Evolutionary conservation across 30 jellyfish, hydroid and myxozoan species (phyloP), one percentile per base, ranked within the genome.

Genomic region (Aurelia aurita): DNA sequence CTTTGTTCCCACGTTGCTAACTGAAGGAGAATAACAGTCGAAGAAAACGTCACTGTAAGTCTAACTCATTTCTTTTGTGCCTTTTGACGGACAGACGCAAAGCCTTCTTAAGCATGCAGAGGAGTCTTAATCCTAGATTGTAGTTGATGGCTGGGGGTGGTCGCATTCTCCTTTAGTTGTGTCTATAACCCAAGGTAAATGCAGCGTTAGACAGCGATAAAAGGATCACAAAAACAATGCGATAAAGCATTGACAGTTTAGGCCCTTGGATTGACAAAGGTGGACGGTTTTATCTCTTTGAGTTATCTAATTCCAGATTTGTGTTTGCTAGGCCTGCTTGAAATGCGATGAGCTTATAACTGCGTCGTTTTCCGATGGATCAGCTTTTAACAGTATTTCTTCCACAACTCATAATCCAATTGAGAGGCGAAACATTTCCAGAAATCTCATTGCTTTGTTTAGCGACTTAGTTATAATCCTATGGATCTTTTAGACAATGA

Each of bases 261-360:
- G 51, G 58, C 58, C 58, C 26, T 67, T 26, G 39, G 79, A 46
- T 29, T 35, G 25, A 67, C 79, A 29, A 35, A 25, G 58, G 23
- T 19, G 39, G 46, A 51, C 79, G 79, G 39, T 67, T 67, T 67
- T 67, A 34, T 34, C 79, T 67, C 39, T 67, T 67, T 67, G 16
- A 67, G 21, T 51, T 46, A 29, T 45, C 57, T 67, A 67, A 67
- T 67, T 67, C 79, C 79, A 34, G 79, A 67, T 67, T 67, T 67
- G 79, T 31, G 58, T 67, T 18, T 29, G 28, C 58, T 67, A 25
- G 79, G 22, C 79, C 51, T 35, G 51, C 51, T 67, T 23, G 46
- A 67, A 45, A 67, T 35, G 51, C 46, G 79, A 67, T 67, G 79
- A 67, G 58, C 79, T 67, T 67, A 23, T 26, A 67, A 67, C 79